These are phyloP conservation scores for Cephalotes varians DNA, from an alignment of 2,888 invertebrate species.

Conservation along the genomic window DNA sequence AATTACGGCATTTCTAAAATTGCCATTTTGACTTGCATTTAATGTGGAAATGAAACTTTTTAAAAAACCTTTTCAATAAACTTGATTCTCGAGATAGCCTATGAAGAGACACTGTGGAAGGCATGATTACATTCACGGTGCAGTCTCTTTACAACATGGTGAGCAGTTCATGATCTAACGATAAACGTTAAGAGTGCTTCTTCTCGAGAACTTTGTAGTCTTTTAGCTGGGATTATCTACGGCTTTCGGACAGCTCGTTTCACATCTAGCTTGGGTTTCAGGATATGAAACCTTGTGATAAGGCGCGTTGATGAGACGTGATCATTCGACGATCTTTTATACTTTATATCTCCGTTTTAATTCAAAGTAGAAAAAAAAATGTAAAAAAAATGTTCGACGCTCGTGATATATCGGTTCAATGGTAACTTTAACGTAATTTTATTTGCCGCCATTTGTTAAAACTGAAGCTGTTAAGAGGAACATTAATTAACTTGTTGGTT, in stretches of 20 bases:
- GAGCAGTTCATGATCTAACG: conserved; percentile 46
- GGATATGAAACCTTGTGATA: conserved; percentile 33
- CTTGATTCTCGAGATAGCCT: conserved; percentile 5
- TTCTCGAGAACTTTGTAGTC: conserved; percentile 44
- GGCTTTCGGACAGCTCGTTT: conserved; percentile 33
- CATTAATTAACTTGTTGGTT: neutral
- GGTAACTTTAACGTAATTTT: neutral
- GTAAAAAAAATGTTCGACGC: neutral
- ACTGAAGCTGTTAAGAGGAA: neutral
- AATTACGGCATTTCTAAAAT: neutral
- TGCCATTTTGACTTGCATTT: neutral
- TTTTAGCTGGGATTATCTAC: conserved; percentile 37
- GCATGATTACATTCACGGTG: conserved; percentile 4
- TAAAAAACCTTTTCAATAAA: neutral
- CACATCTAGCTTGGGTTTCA: neutral
- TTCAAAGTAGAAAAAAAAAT: neutral
- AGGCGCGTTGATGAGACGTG: conserved; percentile 21
- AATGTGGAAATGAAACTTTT: neutral
- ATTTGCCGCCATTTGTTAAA: neutral
- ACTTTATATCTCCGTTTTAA: neutral
- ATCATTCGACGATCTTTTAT: conserved; percentile 22
- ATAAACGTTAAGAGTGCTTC: conserved; percentile 35
- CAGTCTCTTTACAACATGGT: conserved; percentile 26
- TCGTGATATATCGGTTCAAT: neutral
- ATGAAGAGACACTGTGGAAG: neutral